Conservation (phyloP, 2,797 vertebrate species). For the Cheirogaleus major region DNA sequence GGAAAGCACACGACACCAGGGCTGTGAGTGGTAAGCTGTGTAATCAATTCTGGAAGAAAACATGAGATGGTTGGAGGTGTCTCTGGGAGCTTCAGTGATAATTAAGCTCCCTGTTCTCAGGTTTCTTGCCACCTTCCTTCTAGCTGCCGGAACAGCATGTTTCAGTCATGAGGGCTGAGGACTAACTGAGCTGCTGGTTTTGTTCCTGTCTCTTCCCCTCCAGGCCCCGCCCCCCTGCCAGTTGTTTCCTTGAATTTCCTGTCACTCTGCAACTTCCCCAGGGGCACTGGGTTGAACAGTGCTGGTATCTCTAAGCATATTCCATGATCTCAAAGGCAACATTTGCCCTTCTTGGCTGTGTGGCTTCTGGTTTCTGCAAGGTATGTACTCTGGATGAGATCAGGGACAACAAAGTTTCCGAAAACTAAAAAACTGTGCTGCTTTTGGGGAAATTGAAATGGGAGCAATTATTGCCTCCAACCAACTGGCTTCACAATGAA, state of each 20-base stretch:
- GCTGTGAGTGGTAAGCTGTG: neutral
- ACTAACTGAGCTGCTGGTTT: slow-evolving; percentile 43
- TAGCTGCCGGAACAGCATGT: neutral
- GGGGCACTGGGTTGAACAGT: neutral
- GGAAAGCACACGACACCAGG: neutral
- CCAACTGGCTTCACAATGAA: neutral
- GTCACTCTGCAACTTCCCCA: neutral
- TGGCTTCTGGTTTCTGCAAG: neutral
- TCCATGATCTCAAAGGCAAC: neutral
- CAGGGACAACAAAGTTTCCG: neutral
- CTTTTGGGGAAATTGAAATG: neutral
- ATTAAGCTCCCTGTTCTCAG: slow-evolving; percentile 48
- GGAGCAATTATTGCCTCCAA: neutral
- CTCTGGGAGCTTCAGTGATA: neutral
- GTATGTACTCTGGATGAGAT: neutral
- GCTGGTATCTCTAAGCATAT: neutral
- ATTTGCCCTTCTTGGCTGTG: neutral
- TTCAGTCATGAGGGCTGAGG: neutral
- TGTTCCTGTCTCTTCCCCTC: neutral
- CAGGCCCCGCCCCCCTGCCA: neutral
- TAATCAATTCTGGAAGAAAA: slow-evolving; percentile 28
- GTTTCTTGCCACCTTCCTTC: slow-evolving; percentile 62
- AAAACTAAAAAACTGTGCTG: neutral
- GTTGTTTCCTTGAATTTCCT: slow-evolving; percentile 25
- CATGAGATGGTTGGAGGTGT: neutral